These are phyloP conservation scores for Adela reaumurella DNA, from an alignment of 2,888 invertebrate genomes.

Conservation along the genomic window DNA sequence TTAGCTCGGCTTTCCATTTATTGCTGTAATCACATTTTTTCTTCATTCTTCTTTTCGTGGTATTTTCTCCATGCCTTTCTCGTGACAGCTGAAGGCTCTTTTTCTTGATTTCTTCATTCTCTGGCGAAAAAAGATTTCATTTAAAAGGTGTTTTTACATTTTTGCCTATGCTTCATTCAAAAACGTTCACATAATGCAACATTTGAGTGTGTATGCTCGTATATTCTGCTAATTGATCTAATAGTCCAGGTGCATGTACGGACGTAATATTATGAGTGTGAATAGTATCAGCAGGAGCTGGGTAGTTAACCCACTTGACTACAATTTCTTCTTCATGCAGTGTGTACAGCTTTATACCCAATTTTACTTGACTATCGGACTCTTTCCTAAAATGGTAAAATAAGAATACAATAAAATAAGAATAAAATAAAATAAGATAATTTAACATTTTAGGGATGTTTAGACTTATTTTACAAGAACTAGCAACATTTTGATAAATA, in stretches of 20 bases:
- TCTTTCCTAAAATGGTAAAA: neutral
- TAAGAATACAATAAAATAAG: no score
- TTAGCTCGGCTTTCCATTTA: conserved; percentile 3
- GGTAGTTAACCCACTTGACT: conserved; percentile 8
- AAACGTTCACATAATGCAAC: neutral
- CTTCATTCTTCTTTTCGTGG: neutral
- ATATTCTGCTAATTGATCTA: neutral
- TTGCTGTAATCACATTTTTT: conserved; percentile 2
- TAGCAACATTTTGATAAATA: no score
- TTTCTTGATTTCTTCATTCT: conserved; percentile 1
- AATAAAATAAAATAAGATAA: no score
- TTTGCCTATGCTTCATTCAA: no score
- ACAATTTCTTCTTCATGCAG: conserved; percentile 8
- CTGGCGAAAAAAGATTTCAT: conserved; percentile 5
- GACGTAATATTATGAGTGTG: no score
- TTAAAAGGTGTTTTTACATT: conserved; percentile 4
- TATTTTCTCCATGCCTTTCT: conserved; percentile 2
- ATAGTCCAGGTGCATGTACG: no score
- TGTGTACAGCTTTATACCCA: neutral
- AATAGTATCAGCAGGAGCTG: no score
- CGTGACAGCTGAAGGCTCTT: conserved; percentile 2
- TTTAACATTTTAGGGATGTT: no score
- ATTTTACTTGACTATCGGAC: neutral
- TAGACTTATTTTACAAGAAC: no score
- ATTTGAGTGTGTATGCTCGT: conserved; percentile 1